A percentile compares a stretch with the other conserved stretches of the same genome.
These are phyloP conservation scores for Budorcas taxicolor DNA, from an alignment of 2,113 vertebrate species.

Conservation along the genomic window DNA sequence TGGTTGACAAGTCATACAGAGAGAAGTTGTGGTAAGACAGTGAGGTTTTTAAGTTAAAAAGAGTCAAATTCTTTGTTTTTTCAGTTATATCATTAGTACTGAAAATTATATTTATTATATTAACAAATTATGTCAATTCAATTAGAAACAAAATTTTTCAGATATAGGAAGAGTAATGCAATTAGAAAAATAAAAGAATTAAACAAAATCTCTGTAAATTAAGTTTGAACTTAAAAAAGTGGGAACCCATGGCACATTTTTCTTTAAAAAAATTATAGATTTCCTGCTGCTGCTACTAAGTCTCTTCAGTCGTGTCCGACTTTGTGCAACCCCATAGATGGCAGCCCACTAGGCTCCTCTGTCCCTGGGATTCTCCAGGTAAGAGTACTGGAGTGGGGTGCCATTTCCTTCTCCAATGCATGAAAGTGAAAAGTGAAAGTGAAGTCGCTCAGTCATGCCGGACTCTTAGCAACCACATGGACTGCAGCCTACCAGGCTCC, in stretches of 20 bases:
- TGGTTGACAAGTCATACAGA: neutral
- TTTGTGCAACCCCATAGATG: rapidly evolving
- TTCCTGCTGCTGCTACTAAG: neutral
- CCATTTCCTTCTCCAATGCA: no score
- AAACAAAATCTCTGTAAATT: neutral
- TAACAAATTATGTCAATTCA: neutral
- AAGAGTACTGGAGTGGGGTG: no score
- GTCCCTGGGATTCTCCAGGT: no score
- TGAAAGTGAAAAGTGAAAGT: no score
- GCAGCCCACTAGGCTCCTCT: no score
- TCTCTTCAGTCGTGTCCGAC: no score
- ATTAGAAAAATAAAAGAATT: neutral
- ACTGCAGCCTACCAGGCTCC: no score
- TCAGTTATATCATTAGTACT: neutral
- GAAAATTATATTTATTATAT: neutral
- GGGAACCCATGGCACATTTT: neutral
- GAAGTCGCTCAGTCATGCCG: no score
- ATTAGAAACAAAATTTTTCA: neutral
- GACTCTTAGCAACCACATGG: no score
- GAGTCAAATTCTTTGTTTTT: neutral
- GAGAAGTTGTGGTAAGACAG: neutral
- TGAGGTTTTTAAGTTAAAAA: neutral
- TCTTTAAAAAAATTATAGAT: neutral
- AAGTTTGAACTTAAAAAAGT: neutral
- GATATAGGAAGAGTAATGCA: neutral